Evolutionary conservation across 2,888 invertebrate species (phyloP).

Genomic region (Luperina testacea): DNA sequence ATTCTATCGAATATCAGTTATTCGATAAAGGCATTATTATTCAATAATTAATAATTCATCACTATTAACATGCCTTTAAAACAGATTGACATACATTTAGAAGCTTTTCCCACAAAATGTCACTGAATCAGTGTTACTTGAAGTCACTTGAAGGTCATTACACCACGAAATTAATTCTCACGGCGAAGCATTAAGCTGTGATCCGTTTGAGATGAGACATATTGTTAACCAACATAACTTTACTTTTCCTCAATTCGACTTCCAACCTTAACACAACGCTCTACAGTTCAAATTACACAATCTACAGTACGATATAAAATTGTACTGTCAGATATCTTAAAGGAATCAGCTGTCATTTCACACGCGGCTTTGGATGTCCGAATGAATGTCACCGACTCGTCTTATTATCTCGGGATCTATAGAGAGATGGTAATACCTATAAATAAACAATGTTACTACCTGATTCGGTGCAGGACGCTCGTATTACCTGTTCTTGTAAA

Average conservation of each 20-base stretch:
- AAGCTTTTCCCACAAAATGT: constrained; percentile 79
- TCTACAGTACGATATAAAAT: constrained; percentile 37
- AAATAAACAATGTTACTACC: constrained; percentile 55
- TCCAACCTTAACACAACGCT: constrained; percentile 57
- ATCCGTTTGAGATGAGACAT: constrained; percentile 81
- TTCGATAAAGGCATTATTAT: constrained; percentile 36
- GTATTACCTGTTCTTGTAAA: constrained; percentile 21
- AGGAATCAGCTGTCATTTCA: constrained; percentile 86
- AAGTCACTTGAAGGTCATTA: constrained; percentile 84
- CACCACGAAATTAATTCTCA: constrained; percentile 87
- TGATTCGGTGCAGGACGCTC: constrained; percentile 2
- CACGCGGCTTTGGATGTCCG: constrained; percentile 81
- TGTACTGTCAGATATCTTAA: constrained; percentile 74
- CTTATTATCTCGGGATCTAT: constrained; percentile 63
- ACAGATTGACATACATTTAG: constrained; percentile 69
- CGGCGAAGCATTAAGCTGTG: constrained; percentile 82
- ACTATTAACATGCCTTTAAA: constrained; percentile 64
- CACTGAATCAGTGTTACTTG: constrained; percentile 77
- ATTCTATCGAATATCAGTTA: constrained; percentile 30
- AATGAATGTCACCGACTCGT: constrained; percentile 74
- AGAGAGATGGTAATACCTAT: constrained; percentile 52
- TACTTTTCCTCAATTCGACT: constrained; percentile 44
- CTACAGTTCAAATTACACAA: constrained; percentile 60
- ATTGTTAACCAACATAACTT: constrained; percentile 70
- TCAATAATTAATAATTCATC: constrained; percentile 57